Conservation (phyloP, 2,797 vertebrate genomes). For the Myotis vivesi region DNA sequence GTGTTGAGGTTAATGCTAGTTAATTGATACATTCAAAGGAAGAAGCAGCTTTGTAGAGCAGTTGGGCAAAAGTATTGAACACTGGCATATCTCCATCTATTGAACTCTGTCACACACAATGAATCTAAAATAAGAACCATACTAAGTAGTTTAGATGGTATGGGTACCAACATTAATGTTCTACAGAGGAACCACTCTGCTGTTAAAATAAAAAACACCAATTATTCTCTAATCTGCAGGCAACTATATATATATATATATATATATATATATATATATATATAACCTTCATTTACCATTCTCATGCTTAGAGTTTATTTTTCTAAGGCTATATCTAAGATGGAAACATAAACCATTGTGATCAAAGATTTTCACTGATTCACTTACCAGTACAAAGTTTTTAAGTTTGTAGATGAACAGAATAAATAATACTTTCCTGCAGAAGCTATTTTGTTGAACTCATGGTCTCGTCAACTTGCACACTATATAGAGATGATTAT, state of each 20-base stretch:
- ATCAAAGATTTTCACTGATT: conserved; percentile 56
- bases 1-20: conserved; percentile 50
- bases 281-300: conserved; percentile 34
- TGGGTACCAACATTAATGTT: not conserved
- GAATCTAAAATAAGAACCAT: conserved; percentile 23
- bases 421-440: conserved; percentile 29
- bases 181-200: not conserved
- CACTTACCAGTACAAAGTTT: not conserved
- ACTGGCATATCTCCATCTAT: not conserved
- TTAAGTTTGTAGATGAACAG: not conserved
- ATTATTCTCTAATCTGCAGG: conserved; percentile 32
- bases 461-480: not conserved
- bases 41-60: conserved; percentile 13
- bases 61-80: conserved; percentile 12
- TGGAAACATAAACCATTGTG: not conserved
- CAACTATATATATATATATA: not conserved
- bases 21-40: conserved; percentile 57
- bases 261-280: too few species aligned
- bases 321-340: conserved; percentile 4
- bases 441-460: not conserved
- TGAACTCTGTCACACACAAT: not conserved
- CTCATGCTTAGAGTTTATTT: conserved; percentile 34
- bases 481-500: not conserved
- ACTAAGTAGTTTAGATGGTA: not conserved
- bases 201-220: conserved; percentile 41